Base-by-base conservation (phyloP, 1,140 invertebrate species). In the Physella acuta region DNA sequence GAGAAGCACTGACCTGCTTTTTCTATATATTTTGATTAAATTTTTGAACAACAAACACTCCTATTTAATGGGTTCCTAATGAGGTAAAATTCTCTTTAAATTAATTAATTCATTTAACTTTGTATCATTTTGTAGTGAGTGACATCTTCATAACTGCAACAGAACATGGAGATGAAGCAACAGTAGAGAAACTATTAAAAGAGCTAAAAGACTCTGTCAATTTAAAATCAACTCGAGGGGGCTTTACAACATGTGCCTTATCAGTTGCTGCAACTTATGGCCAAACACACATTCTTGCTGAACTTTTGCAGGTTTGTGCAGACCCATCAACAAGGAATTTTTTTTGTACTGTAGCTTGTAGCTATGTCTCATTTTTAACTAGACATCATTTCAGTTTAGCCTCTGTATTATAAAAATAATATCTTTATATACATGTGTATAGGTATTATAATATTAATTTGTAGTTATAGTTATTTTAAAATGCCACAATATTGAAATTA, bases 221-320 rank as follows among this genome's bases (percentile, higher is more conserved):
- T 55, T 24, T 69, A 2, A 73, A 59, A 3, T 66, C 72, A 37
- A 73, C 69, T 51, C 65, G 66, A 37, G 72, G 76, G 53, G 72
- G 70, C 8, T 70, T 73, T 65, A 74, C 71, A 2, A 73, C 72
- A 37, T 75, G 71, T 59, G 75, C 76, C 14, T 70, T 81, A 17
- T 71, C 75, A 51, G 61, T 79, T 24, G 80, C 80, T 34, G 76
- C 76, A 59, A 73, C 73, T 26, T 80, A 80, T 72, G 80, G 80
- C 39, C 79, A 80, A 52, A 30, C 73, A 17, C 60, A 65, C 28
- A 73, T 75, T 33, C 74, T 77, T 33, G 73, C 75, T 68, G 71
- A 81, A 53, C 62, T 80, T 3, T 36, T 81, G 14, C 76, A 77
- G 74, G 79, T 81, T n/a, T n/a, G n/a, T 60, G 59, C 8, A 63